Conservation (phyloP, 2,113 vertebrate genomes). For the Myodes glareolus region DNA sequence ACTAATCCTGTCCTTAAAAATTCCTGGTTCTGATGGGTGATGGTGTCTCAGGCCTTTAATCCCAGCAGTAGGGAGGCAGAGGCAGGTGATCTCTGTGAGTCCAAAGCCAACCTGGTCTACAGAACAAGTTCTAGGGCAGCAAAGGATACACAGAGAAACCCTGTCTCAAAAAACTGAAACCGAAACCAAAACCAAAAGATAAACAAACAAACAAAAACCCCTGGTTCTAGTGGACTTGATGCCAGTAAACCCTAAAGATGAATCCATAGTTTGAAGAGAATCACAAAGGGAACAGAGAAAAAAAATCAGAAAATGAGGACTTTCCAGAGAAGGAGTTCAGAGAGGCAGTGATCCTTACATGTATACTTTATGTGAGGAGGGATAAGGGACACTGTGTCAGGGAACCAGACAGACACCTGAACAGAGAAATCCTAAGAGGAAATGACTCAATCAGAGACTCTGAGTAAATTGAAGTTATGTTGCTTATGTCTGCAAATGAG, state of each 20-base stretch:
- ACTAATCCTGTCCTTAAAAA: background rate
- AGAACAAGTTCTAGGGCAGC: background rate
- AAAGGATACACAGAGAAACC: background rate
- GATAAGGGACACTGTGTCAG: background rate
- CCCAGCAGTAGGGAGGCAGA: background rate
- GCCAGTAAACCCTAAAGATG: background rate
- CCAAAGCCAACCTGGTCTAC: background rate
- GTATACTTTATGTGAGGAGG: background rate
- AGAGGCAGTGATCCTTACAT: background rate
- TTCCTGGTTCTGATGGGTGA: background rate
- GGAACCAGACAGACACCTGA: rapidly evolving
- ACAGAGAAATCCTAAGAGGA: background rate
- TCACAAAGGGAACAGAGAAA: background rate
- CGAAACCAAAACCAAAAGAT: no score
- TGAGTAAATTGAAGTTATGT: background rate
- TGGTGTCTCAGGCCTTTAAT: no score
- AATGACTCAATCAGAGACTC: background rate
- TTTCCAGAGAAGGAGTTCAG: background rate
- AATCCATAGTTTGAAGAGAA: background rate
- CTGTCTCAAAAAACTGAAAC: background rate
- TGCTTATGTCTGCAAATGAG: background rate
- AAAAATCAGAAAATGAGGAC: background rate
- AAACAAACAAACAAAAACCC: background rate
- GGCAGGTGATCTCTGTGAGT: background rate
- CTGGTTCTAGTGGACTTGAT: background rate